Conservation (phyloP, 1,140 invertebrate genomes). For the Drosophila yakuba region DNA sequence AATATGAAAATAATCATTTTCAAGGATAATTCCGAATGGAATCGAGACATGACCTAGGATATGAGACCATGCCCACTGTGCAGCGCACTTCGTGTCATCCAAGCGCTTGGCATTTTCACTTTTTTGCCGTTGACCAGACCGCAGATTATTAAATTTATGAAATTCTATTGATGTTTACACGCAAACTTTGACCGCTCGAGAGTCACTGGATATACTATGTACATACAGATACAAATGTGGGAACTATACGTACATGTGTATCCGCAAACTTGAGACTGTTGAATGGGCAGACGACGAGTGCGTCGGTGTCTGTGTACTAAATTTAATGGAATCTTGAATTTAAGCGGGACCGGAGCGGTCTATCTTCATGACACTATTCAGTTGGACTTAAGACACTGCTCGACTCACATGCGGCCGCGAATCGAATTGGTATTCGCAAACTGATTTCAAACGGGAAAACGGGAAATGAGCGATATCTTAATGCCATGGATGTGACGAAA, state of each 20-base stretch:
- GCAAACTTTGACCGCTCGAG: slow-evolving; percentile 78
- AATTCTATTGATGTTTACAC: slow-evolving; percentile 82
- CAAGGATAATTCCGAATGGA: neutral
- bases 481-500: slow-evolving; percentile 42
- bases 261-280: slow-evolving; percentile 47
- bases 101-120: slow-evolving; percentile 65
- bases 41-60: fast-evolving
- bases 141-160: slow-evolving; percentile 81
- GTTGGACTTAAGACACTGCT: slow-evolving; percentile 60
- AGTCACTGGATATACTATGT: slow-evolving; percentile 13
- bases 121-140: slow-evolving; percentile 63
- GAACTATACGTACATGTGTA: slow-evolving; percentile 1
- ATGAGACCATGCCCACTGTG: slow-evolving; percentile 40
- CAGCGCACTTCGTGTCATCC: slow-evolving; percentile 45
- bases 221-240: neutral
- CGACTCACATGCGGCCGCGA: slow-evolving; percentile 50
- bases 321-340: slow-evolving; percentile 72
- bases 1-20: neutral
- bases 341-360: slow-evolving; percentile 59
- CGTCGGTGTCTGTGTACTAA: slow-evolving; percentile 65
- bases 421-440: slow-evolving; percentile 5
- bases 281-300: slow-evolving; percentile 35
- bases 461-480: slow-evolving; percentile 47
- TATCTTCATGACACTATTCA: slow-evolving; percentile 56
- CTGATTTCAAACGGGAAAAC: slow-evolving; percentile 10